Conservation (phyloP, 2,888 invertebrate genomes). For the Mesodorylaimus sp. region DNA sequence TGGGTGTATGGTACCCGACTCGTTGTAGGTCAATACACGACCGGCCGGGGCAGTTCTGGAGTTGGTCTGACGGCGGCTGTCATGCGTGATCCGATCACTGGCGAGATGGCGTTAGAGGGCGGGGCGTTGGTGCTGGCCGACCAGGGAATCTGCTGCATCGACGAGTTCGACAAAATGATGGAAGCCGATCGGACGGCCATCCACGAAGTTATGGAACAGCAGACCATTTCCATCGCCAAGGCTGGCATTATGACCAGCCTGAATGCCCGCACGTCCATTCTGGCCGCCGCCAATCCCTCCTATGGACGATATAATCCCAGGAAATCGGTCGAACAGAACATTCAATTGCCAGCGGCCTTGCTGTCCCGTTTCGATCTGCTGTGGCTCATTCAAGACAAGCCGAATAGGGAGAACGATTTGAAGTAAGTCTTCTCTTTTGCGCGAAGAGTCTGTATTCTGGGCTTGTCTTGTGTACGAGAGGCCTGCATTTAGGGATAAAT, state of each 20-base stretch:
- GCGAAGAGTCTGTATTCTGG: not conserved
- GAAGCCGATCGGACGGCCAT: conserved; percentile 83
- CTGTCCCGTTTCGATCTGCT: conserved; percentile 85
- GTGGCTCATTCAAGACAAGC: conserved; percentile 72
- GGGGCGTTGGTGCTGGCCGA: conserved; percentile 90
- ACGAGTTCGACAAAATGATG: conserved; percentile 99
- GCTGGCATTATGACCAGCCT: conserved; percentile 95
- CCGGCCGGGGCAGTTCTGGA: conserved; percentile 84
- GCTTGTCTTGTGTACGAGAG: not conserved
- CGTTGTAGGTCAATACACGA: conserved; percentile 64
- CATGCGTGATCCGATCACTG: conserved; percentile 86
- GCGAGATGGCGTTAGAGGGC: conserved; percentile 90
- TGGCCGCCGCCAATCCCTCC: conserved; percentile 97
- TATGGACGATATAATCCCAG: conserved; percentile 94
- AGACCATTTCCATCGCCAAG: conserved; percentile 98
- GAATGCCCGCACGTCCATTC: conserved; percentile 87
- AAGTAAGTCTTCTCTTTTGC: conserved; percentile 30
- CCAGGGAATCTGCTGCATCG: conserved; percentile 93
- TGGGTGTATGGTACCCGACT: no score
- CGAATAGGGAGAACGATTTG: conserved; percentile 48
- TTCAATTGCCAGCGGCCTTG: conserved; percentile 87
- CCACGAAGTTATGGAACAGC: conserved; percentile 98
- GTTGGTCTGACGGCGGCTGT: conserved; percentile 98
- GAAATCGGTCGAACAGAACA: conserved; percentile 82
- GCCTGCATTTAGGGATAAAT: no score